Conservation (phyloP, 1,140 invertebrate species). For the Dryas iulia region DNA sequence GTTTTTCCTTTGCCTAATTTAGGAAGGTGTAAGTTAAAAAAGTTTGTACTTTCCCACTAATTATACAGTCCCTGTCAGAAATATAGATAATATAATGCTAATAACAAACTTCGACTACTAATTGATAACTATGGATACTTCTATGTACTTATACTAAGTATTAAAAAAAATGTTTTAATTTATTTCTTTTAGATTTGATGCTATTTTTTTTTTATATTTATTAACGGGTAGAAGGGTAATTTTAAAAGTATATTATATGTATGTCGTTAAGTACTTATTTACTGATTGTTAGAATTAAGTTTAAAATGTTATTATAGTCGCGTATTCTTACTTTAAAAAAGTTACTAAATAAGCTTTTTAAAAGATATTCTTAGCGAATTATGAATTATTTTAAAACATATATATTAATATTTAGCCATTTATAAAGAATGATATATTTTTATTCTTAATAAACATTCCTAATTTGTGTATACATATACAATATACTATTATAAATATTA, state of each 20-base stretch:
- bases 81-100: not conserved
- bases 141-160: not conserved
- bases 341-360: too few species aligned
- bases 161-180: not conserved
- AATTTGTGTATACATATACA: too few species aligned
- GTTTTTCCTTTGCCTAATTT: not conserved
- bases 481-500: too few species aligned
- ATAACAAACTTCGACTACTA: not conserved
- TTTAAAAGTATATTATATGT: not conserved
- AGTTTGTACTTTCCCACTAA: not conserved
- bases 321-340: too few species aligned
- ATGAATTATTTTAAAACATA: not conserved
- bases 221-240: not conserved
- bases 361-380: not conserved
- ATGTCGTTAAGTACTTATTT: too few species aligned
- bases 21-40: not conserved
- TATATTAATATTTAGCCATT: too few species aligned
- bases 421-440: too few species aligned
- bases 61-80: not conserved
- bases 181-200: not conserved
- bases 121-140: not conserved
- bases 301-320: too few species aligned
- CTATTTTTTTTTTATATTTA: not conserved
- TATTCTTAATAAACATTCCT: too few species aligned
- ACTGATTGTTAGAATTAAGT: too few species aligned